A percentile compares a stretch with the other conserved stretches of the same genome.
Evolutionary conservation across 2,888 invertebrate genomes (phyloP).

Genomic region (Trisateles emortualis): DNA sequence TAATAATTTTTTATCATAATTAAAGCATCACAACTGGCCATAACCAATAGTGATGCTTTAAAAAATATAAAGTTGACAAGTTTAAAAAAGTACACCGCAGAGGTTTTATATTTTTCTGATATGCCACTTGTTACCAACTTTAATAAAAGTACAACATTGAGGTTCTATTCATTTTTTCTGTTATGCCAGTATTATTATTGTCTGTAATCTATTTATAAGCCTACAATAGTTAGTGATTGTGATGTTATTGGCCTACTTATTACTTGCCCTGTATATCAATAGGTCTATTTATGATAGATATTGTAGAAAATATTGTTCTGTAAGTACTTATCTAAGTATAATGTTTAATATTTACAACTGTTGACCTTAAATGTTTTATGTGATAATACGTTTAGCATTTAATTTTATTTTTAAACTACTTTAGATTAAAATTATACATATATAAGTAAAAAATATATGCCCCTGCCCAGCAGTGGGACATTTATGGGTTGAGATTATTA

Average conservation of each 20-base stretch:
- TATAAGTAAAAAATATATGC: too few species aligned
- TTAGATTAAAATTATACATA: too few species aligned
- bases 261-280: constrained; percentile 53
- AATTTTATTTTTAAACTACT: too few species aligned
- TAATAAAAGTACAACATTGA: too few species aligned
- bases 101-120: background rate
- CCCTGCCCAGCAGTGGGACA: too few species aligned
- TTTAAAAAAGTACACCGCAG: background rate
- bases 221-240: constrained; percentile 46
- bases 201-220: constrained; percentile 18
- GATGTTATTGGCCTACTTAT: constrained; percentile 67
- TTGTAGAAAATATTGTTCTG: background rate
- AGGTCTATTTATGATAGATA: constrained; percentile 38
- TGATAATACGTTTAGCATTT: too few species aligned
- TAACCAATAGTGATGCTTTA: too few species aligned
- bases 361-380: background rate
- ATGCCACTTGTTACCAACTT: too few species aligned
- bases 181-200: background rate
- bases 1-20: too few species aligned
- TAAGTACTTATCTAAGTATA: background rate
- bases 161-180: background rate
- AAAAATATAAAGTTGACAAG: too few species aligned
- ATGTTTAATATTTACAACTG: background rate
- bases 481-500: too few species aligned
- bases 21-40: too few species aligned